Evolutionary conservation across 2,888 invertebrate species (phyloP).

Genomic region (Erpobdella octoculata): DNA sequence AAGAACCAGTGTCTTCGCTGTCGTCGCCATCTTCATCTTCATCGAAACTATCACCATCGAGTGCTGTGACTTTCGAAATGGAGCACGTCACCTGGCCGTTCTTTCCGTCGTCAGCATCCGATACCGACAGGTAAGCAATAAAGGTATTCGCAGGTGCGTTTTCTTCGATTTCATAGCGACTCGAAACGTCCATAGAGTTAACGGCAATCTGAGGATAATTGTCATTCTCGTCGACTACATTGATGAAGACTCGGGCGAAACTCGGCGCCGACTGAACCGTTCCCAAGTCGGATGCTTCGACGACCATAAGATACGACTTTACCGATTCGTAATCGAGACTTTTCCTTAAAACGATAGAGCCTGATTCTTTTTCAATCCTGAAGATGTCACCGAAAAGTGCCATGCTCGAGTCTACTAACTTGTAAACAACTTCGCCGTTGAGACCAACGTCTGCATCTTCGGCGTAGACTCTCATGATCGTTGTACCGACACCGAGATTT

Average conservation of each 20-base stretch:
- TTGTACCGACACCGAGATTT: background rate
- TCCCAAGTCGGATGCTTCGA: slow-evolving; percentile 10
- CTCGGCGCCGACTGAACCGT: background rate
- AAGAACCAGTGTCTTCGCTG: background rate
- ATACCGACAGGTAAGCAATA: slow-evolving; percentile 12
- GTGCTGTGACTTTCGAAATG: background rate
- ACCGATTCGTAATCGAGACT: slow-evolving; percentile 2
- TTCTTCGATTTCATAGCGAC: slow-evolving; percentile 4
- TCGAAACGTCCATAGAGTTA: background rate
- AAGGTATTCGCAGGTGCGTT: slow-evolving; percentile 2
- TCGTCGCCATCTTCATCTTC: slow-evolving; percentile 1
- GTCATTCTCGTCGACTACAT: slow-evolving; percentile 22
- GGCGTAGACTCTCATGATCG: slow-evolving; percentile 20
- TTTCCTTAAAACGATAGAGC: background rate
- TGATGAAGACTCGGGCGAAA: slow-evolving; percentile 3
- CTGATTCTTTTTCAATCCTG: background rate
- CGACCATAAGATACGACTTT: slow-evolving; percentile 4
- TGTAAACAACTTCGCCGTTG: slow-evolving; percentile 4
- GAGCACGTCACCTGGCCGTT: slow-evolving; percentile 12
- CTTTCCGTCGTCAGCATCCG: slow-evolving; percentile 16
- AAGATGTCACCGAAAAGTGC: background rate
- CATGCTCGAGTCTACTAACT: background rate
- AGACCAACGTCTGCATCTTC: background rate
- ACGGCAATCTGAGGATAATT: slow-evolving; percentile 12
- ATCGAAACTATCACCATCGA: background rate